Base-by-base conservation (phyloP, 2,888 invertebrate genomes). In the Gnatocerus cornutus region DNA sequence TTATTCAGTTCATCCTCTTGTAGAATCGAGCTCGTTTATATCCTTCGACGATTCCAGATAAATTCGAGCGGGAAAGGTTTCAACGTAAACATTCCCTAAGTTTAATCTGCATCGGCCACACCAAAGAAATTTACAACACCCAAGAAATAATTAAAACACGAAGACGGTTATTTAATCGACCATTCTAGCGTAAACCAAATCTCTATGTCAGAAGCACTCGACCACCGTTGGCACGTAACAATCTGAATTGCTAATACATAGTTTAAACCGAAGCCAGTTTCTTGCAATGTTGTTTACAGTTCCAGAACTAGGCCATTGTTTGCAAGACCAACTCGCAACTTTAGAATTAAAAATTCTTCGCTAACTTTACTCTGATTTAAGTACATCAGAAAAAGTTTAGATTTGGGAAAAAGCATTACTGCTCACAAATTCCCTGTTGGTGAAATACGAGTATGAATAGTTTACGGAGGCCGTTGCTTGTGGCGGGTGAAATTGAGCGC, bases 401-500 rank as follows among this genome's bases (percentile, higher is more conserved):
- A 58, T 33, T 53, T 53, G 13, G 12, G 45, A 61, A 61, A 61
- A 61, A 21, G 30, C 37, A 37, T 58, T 45, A 45, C 43, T 58
- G 58, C 45, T 43, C n/a, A 29, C 27, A 58, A 48, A 61, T 46
- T 48, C 12, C 9, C 61, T 61, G 21, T 27, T 10, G 43, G 45
- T 59, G 59, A 59, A 53, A 45, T 64, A 55, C 61, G 37, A 61
- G 14, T 41, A 63, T 61, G 63, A 46, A 61, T 68, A 66, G 58
- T 58, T 66, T 50, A 29, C 48, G 21, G 21, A 55, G 37, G n/a
- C 39, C 43, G 52, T 63, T 77, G 77, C 73, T 68, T 69, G 70
- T 74, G 77, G 71, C 77, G 74, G 73, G 74, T 76, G 77, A 76
- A 78, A 78, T 78, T 75, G 77, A 72, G 75, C 78, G 73, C 59